phyloP scores from a whole-genome alignment of 2,797 vertebrate species.

The Huso huso region DNA sequence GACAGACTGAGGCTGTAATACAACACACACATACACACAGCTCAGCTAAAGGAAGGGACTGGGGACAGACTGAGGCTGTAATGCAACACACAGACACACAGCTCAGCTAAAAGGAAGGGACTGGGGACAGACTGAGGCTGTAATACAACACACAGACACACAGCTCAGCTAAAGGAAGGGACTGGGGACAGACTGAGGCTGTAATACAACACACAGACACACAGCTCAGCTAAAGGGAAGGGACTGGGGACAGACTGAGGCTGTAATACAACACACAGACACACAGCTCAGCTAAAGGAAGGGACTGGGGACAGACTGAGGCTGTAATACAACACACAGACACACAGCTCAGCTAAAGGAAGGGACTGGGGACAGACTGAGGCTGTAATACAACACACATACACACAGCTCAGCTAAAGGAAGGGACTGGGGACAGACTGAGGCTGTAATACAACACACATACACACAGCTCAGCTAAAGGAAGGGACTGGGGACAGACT shows the following conservation, averaged over 20 bases:
- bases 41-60: no score
- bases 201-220: background rate
- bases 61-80: background rate
- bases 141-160: constrained; percentile 11
- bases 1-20: constrained; percentile 64
- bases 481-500: background rate
- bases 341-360: no score
- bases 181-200: no score
- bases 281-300: no score
- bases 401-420: background rate
- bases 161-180: background rate
- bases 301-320: no score
- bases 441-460: constrained; percentile 12
- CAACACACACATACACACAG: constrained; percentile 6
- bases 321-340: no score
- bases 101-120: no score
- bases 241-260: no score
- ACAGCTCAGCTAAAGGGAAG: background rate
- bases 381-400: constrained; percentile 45
- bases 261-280: no score
- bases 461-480: background rate
- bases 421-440: background rate
- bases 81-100: constrained; percentile 13
- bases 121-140: background rate
- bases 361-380: constrained; percentile 28